Evolutionary conservation across 2,888 invertebrate genomes (phyloP), one percentile per base, ranked within the genome.

Genomic region (Xestia rhomboidea): DNA sequence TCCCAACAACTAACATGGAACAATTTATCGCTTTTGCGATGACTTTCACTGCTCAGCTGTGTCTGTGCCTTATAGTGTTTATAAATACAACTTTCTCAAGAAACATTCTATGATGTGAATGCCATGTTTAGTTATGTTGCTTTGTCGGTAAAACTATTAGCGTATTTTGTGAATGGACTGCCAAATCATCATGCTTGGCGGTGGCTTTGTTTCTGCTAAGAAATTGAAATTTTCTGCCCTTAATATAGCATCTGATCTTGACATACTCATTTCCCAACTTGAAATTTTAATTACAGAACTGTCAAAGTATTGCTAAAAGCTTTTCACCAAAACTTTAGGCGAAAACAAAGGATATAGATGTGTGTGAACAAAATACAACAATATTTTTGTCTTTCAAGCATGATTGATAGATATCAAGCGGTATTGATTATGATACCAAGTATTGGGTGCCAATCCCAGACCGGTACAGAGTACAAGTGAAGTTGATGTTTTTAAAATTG

Each of bases 41-140:
- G 81, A 89, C 88, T 88, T 88, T 89, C 88, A 87, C 88, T 89
- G 76, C 67, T 82, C 82, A 85, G 77, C 79, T 87, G 83, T 78
- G 84, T 74, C 87, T 78, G 18, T 27, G 83, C 51, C 82, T 60
- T 82, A 76, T 72, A 77, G 81, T 89, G 83, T 86, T 82, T 89
- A 82, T 82, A 83, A 89, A 87, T 81, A 85, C 87, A 79, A 89
- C 88, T 88, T 88, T 88, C 88, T 80, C 89, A 82, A 87, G 81
- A 85, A 77, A 77, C 83, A 81, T 83, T 87, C 83, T 77, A 89
- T 85, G 79, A 82, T 87, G 81, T 76, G 79, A 82, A 81, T 77
- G 78, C 79, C 70, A 76, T 75, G 79, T 76, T 76, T 64, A 78
- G 77, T 78, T 70, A 44, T 73, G 62, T 66, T 71, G 38, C 76